Evolutionary conservation across 1,140 invertebrate species (phyloP).

Genomic region (Protaetia brevitarsis): DNA sequence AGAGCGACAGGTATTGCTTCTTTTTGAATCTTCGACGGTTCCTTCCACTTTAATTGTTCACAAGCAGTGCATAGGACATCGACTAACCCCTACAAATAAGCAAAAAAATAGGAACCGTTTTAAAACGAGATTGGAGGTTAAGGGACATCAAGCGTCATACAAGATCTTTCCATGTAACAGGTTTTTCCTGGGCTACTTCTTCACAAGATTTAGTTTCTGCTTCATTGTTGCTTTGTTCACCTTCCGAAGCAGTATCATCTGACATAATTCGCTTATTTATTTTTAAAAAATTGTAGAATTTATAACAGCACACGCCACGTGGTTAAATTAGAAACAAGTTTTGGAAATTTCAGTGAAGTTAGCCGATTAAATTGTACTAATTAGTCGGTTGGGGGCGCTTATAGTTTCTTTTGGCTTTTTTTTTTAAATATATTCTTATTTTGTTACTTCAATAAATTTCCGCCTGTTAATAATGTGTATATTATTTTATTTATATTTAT

Average conservation of each 20-base stretch:
- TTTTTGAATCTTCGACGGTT: slow-evolving; percentile 90
- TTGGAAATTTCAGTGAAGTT: too few species aligned
- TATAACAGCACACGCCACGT: neutral
- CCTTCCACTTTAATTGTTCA: slow-evolving; percentile 88
- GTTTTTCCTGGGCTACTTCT: slow-evolving; percentile 38
- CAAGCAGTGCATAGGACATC: slow-evolving; percentile 91
- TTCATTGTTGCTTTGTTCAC: neutral
- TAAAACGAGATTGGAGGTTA: neutral
- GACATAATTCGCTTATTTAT: neutral
- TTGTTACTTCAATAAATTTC: too few species aligned
- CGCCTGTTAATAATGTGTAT: too few species aligned
- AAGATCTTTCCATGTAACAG: slow-evolving; percentile 46
- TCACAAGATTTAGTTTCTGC: neutral
- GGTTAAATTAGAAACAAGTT: too few species aligned
- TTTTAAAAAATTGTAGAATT: neutral
- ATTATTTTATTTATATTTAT: too few species aligned
- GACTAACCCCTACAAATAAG: slow-evolving; percentile 73
- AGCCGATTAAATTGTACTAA: too few species aligned
- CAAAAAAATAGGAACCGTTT: slow-evolving; percentile 21
- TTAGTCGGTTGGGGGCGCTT: too few species aligned
- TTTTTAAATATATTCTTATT: too few species aligned
- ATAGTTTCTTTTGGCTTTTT: too few species aligned
- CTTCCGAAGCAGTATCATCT: neutral
- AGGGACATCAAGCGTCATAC: too few species aligned
- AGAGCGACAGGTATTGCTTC: slow-evolving; percentile 90